These are phyloP conservation scores for Denticeps clupeoides DNA, from an alignment of 2,797 vertebrate species.

Conservation along the genomic window DNA sequence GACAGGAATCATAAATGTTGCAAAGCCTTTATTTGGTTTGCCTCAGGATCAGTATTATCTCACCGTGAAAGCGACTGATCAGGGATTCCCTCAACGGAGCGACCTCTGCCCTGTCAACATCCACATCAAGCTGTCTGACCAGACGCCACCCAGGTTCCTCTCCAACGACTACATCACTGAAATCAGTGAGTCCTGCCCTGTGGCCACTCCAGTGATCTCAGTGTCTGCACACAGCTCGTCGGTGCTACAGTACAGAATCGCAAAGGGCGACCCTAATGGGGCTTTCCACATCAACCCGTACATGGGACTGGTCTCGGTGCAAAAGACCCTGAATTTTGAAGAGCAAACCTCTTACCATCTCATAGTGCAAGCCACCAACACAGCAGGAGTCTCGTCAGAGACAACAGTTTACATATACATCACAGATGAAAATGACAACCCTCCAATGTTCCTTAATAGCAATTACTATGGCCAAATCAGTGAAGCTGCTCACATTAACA, in stretches of 20 bases:
- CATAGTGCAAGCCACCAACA: slow-evolving; percentile 68
- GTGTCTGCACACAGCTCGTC: slow-evolving; percentile 68
- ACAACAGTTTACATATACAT: slow-evolving; percentile 68
- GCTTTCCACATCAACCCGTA: slow-evolving; percentile 77
- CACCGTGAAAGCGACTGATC: slow-evolving; percentile 79
- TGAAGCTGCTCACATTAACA: slow-evolving; percentile 71
- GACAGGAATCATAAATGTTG: slow-evolving; percentile 71
- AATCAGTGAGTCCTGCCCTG: slow-evolving; percentile 68
- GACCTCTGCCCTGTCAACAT: slow-evolving; percentile 71
- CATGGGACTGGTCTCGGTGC: slow-evolving; percentile 73
- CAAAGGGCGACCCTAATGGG: slow-evolving; percentile 66
- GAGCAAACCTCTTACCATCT: slow-evolving; percentile 66
- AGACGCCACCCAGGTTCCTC: slow-evolving; percentile 72
- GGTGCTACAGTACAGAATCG: slow-evolving; percentile 76
- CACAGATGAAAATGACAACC: slow-evolving; percentile 87
- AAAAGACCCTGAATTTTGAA: slow-evolving; percentile 77
- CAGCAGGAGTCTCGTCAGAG: slow-evolving; percentile 61
- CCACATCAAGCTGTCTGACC: slow-evolving; percentile 63
- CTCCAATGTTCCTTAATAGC: slow-evolving; percentile 62
- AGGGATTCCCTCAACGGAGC: slow-evolving; percentile 73
- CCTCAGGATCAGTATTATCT: slow-evolving; percentile 67
- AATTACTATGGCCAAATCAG: slow-evolving; percentile 73
- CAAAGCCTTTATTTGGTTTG: slow-evolving; percentile 56
- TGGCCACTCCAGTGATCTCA: slow-evolving; percentile 67
- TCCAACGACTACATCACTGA: slow-evolving; percentile 75